Percentiles rank a stretch among this genome's conserved stretches.
These are phyloP conservation scores for Empis stercorea DNA, from an alignment of 2,888 invertebrate species.

Conservation along the genomic window DNA sequence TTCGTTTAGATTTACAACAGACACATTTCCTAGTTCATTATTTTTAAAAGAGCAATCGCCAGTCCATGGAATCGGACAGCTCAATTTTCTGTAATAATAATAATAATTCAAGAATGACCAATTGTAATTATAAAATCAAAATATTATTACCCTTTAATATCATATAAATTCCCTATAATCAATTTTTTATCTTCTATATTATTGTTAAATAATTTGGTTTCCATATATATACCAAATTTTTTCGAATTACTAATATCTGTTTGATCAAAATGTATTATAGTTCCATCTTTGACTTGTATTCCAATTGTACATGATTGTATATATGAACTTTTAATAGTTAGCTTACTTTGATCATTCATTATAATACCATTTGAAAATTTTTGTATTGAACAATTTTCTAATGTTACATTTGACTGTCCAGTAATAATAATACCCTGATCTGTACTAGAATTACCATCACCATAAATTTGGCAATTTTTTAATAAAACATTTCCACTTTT, in stretches of 20 bases:
- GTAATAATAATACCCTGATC: constrained; percentile 42
- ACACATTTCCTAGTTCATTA: neutral
- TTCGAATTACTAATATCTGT: constrained; percentile 36
- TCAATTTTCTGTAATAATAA: neutral
- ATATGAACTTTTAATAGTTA: constrained; percentile 23
- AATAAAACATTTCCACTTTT: constrained; percentile 39
- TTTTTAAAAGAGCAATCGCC: neutral
- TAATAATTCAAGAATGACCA: neutral
- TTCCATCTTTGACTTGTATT: constrained; percentile 21
- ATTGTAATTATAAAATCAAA: no score
- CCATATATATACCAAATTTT: constrained; percentile 40
- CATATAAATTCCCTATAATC: constrained; percentile 8
- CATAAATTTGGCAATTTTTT: constrained; percentile 40
- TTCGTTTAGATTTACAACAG: constrained; percentile 19
- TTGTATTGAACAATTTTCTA: constrained; percentile 38
- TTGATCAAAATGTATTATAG: constrained; percentile 37
- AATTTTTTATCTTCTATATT: constrained; percentile 15
- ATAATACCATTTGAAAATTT: constrained; percentile 42
- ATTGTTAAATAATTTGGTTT: constrained; percentile 25
- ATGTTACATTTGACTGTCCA: constrained; percentile 31
- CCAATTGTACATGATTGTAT: constrained; percentile 26
- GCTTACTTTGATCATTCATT: constrained; percentile 32
- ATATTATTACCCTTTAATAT: constrained; percentile 12
- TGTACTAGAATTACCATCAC: constrained; percentile 39
- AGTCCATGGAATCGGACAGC: neutral